phyloP scores from a whole-genome alignment of 2,113 vertebrate species.

The Urocitellus parryii region DNA sequence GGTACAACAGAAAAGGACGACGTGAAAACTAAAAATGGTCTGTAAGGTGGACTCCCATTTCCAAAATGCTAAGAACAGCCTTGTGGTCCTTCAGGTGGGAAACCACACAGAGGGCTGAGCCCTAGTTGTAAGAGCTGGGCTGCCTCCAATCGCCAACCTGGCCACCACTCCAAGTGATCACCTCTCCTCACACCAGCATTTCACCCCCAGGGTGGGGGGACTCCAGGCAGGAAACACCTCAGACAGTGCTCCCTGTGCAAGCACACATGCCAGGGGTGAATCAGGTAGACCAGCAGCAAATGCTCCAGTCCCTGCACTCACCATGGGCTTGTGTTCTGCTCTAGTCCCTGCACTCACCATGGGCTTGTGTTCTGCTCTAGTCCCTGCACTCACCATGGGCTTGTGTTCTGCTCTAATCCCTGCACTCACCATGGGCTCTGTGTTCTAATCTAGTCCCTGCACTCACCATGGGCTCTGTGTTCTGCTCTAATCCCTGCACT shows the following conservation, averaged over 20 bases:
- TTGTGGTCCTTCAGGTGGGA: rapidly evolving
- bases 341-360: rapidly evolving
- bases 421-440: too few relatives aligned
- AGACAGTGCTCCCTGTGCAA: rapidly evolving
- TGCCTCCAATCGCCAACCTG: rapidly evolving
- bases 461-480: too few relatives aligned
- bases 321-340: neutral
- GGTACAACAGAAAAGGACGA: neutral
- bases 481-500: rapidly evolving
- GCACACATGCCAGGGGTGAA: rapidly evolving
- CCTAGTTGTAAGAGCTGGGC: rapidly evolving
- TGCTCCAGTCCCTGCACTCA: rapidly evolving
- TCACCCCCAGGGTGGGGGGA: neutral
- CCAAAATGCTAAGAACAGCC: neutral
- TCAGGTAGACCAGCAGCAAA: rapidly evolving
- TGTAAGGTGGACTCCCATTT: neutral
- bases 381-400: too few relatives aligned
- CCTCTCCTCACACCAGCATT: rapidly evolving
- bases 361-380: too few relatives aligned
- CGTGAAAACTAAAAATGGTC: neutral
- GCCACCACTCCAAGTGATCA: rapidly evolving
- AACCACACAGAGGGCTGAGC: rapidly evolving
- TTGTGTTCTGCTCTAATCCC: too few relatives aligned
- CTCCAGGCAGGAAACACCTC: neutral
- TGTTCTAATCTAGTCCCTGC: neutral